Conservation (phyloP, 2,797 vertebrate genomes). For the Gadopsis bispinosus region DNA sequence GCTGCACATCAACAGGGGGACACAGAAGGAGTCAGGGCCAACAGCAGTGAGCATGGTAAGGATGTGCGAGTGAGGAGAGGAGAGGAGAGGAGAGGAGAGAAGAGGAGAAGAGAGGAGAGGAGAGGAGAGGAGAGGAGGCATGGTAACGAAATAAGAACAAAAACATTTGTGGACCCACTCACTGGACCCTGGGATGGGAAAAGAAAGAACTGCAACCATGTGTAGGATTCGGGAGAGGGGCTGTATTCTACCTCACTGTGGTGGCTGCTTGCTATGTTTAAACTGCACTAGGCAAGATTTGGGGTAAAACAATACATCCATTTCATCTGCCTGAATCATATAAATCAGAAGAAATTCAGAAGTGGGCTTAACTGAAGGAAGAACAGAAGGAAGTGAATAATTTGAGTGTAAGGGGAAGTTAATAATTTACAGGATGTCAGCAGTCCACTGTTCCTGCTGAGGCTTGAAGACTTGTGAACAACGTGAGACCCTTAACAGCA, state of each 20-base stretch:
- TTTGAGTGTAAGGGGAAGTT: slow-evolving; percentile 32
- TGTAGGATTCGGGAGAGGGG: slow-evolving; percentile 40
- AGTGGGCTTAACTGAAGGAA: slow-evolving; percentile 7
- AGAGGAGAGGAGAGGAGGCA: slow-evolving; percentile 32
- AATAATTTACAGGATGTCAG: slow-evolving; percentile 68
- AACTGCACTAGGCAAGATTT: slow-evolving; percentile 6
- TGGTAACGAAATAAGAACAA: slow-evolving; percentile 54
- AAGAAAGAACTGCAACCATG: slow-evolving; percentile 60
- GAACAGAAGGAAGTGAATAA: slow-evolving; percentile 12
- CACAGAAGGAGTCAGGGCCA: slow-evolving; percentile 47
- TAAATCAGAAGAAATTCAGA: slow-evolving; percentile 18
- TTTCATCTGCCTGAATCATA: slow-evolving; percentile 35
- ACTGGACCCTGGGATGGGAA: slow-evolving; percentile 66
- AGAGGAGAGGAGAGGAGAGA: slow-evolving; percentile 33
- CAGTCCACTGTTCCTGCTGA: slow-evolving; percentile 49
- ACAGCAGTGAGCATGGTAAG: slow-evolving; percentile 47
- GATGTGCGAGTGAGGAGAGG: slow-evolving; percentile 66
- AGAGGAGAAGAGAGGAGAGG: slow-evolving; percentile 17
- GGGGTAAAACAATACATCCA: neutral
- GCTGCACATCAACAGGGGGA: slow-evolving; percentile 30
- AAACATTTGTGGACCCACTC: slow-evolving; percentile 74
- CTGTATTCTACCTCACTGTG: slow-evolving; percentile 3
- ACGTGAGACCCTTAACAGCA: slow-evolving; percentile 44
- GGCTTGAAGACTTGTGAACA: slow-evolving; percentile 53
- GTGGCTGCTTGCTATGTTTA: slow-evolving; percentile 20